These are phyloP conservation scores for Cyprinodon diabolis DNA, from an alignment of 2,797 vertebrate species.

Conservation along the genomic window DNA sequence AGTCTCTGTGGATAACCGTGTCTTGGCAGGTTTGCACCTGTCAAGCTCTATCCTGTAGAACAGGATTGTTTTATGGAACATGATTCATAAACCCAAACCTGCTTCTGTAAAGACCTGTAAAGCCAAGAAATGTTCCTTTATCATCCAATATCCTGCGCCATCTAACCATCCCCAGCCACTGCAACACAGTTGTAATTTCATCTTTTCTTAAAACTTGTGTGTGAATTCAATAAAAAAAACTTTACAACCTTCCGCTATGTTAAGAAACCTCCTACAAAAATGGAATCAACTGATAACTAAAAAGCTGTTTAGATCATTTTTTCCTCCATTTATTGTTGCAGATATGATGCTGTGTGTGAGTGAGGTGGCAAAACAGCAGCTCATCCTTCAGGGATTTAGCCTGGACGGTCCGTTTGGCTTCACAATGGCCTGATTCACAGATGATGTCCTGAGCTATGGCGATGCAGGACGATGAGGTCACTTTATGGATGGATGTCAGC, in stretches of 20 bases:
- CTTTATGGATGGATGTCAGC: conserved; percentile 71
- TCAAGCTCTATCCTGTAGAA: not conserved
- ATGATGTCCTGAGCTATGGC: conserved; percentile 63
- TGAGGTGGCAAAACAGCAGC: conserved; percentile 59
- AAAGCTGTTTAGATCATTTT: not conserved
- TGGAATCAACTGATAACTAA: not conserved
- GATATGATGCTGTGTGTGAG: conserved; percentile 25
- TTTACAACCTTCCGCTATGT: not conserved
- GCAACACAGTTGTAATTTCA: not conserved
- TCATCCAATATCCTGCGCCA: not conserved
- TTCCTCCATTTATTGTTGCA: not conserved
- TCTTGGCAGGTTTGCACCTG: not conserved
- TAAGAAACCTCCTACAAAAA: not conserved
- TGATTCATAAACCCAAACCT: not conserved
- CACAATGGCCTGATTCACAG: conserved; percentile 79
- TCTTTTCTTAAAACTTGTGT: not conserved
- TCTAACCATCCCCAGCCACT: not conserved
- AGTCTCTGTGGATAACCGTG: not conserved
- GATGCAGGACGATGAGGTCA: conserved; percentile 74
- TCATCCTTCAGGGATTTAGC: conserved; percentile 64
- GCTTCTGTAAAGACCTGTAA: not conserved
- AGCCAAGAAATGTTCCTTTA: not conserved
- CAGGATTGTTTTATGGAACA: not conserved
- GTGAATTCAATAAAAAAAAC: not conserved
- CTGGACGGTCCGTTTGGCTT: conserved; percentile 51